phyloP scores from a whole-genome alignment of 2,888 invertebrate species.

The Hetaerina titia region DNA sequence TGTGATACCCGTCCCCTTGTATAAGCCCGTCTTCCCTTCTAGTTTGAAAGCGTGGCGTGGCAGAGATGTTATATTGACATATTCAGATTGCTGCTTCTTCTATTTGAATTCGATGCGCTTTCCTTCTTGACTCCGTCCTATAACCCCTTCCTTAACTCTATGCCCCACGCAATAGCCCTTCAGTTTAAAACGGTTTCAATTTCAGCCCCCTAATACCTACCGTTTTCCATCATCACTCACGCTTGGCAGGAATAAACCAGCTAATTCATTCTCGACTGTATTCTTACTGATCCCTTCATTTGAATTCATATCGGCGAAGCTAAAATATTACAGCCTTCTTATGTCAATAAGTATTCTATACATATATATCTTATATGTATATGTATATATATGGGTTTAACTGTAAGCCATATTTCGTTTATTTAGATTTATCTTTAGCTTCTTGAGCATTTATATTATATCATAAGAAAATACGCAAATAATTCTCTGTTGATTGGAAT shows the following conservation, averaged over 20 bases:
- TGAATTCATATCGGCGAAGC: background rate
- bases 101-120: background rate
- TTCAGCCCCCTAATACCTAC: background rate
- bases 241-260: background rate
- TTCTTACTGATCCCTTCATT: background rate
- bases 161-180: background rate
- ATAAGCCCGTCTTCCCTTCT: background rate
- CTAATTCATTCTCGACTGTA: background rate
- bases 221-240: background rate
- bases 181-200: background rate
- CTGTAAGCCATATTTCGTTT: no score
- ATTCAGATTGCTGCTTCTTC: conserved; percentile 54
- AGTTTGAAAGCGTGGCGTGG: conserved; percentile 43
- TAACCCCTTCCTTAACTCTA: background rate
- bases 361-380: no score
- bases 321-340: background rate
- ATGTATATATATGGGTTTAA: no score
- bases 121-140: background rate
- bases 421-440: no score
- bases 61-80: conserved; percentile 50
- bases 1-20: background rate
- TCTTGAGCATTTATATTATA: no score
- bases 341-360: no score
- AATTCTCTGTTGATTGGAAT: no score
- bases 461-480: no score